Percentiles rank a stretch among this genome's conserved stretches.
These are phyloP conservation scores for Hedychridium roseum DNA, from an alignment of 2,888 invertebrate species.

Conservation along the genomic window DNA sequence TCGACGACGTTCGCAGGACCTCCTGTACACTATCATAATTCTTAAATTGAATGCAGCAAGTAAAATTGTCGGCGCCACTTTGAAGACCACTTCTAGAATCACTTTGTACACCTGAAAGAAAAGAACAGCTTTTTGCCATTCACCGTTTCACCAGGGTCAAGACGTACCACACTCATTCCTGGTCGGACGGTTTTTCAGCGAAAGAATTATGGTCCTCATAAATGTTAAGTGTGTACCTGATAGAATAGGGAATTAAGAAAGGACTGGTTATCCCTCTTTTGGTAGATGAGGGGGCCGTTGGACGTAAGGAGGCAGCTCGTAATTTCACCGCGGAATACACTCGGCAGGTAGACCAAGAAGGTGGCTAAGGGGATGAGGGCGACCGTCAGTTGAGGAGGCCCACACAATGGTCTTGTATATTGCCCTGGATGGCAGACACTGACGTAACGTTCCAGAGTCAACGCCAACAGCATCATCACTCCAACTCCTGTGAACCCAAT, in stretches of 20 bases:
- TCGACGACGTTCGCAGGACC: slow-evolving; percentile 72
- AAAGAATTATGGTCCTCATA: no score
- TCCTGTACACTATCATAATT: slow-evolving; percentile 73
- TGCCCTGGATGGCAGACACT: slow-evolving; percentile 77
- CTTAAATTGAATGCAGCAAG: slow-evolving; percentile 73
- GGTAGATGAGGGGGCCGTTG: slow-evolving; percentile 68
- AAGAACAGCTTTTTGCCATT: no score
- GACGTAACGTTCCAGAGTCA: slow-evolving; percentile 78
- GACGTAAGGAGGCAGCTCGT: slow-evolving; percentile 66
- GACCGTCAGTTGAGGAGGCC: slow-evolving; percentile 72
- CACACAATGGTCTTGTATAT: slow-evolving; percentile 72
- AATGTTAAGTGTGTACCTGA: no score
- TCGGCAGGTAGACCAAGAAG: slow-evolving; percentile 75
- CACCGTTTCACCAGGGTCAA: no score
- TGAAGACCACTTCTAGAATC: slow-evolving; percentile 72
- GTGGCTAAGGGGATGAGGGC: slow-evolving; percentile 72
- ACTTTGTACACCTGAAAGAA: slow-evolving; percentile 68
- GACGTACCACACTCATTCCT: no score
- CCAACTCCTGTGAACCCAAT: slow-evolving; percentile 72
- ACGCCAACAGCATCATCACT: slow-evolving; percentile 77
- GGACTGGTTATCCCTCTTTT: slow-evolving; percentile 66
- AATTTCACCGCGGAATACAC: slow-evolving; percentile 71
- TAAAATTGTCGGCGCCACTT: slow-evolving; percentile 73
- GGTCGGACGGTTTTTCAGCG: no score
- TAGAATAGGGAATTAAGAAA: slow-evolving; percentile 67